Base-by-base conservation (phyloP, 35 echinoderm and acorn worm genomes). In the Stichopus chloronotus region DNA sequence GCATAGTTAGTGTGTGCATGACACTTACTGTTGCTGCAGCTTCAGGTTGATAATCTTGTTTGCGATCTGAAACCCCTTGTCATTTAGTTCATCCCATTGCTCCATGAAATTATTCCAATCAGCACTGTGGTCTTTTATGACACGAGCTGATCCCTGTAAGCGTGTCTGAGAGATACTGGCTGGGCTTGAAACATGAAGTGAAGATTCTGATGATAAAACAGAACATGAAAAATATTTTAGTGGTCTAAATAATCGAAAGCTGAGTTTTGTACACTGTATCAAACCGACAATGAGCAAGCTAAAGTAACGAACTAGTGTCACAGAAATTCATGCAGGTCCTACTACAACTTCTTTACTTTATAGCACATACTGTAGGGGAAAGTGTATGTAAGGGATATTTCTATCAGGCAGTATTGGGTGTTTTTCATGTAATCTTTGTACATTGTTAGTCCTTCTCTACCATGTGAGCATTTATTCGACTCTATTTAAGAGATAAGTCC, bases 51-150 rank as follows among this genome's bases (percentile, higher is more conserved):
- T 92, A 55, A 96, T 96, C 60, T 93, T 72, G 23, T 94, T 96
- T 30, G 92, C 95, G 21, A 94, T 19, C 6, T 59, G 55, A 59
- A 98, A 87, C 58, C 97, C 97, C 59, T 90, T 76, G n/a, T 98
- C 97, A 94, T 96, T 98, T 9, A 89, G 84, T 55, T 78, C 80
- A 55, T 96, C 92, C 97, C 97, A 99, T 77, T 93, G 96, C 13
- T 95, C 60, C 7, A 95, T 94, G 56, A 95, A 93, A 76, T 99
- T 99, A 71, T 96, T 92, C 97, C 97, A 99, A 78, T 99, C 97
- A n/a, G 97, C 97, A 90, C 97, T 95, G 88, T 99, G 95, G 60
- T 99, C 97, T 68, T 94, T 98, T 43, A 96, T 76, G 21, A 96
- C 92, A 68, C 95, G 79, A 25, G 97, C 95, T 79, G 95, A 95